Conservation (phyloP, 2,797 vertebrate species). For the Gymnoscopelus microlampas region DNA sequence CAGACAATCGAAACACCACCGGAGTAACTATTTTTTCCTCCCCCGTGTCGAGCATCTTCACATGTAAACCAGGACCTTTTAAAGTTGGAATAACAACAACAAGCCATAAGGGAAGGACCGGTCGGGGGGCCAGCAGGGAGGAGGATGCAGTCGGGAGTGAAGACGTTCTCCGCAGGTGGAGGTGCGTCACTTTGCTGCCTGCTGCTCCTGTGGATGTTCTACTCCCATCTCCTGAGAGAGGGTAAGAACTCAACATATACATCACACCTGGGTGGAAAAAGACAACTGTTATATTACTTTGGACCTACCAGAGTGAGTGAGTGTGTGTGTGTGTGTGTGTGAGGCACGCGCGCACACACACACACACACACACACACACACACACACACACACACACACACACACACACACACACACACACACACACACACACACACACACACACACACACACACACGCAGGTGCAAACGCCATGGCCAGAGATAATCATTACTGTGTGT, state of each 20-base stretch:
- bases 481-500: no score
- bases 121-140: constrained; percentile 4
- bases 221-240: constrained; percentile 87
- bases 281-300: no score
- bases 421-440: no score
- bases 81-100: constrained; percentile 68
- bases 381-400: no score
- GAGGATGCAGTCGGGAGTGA: constrained; percentile 86
- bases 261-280: no score
- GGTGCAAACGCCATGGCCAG: no score
- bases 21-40: constrained; percentile 61
- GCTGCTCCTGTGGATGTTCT: constrained; percentile 87
- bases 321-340: no score
- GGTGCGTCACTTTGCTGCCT: constrained; percentile 88
- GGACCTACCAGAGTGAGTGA: no score
- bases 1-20: constrained; percentile 70
- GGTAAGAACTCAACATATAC: constrained; percentile 69
- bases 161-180: constrained; percentile 85
- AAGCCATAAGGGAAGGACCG: neutral
- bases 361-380: no score
- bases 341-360: no score
- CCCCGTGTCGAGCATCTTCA: constrained; percentile 48
- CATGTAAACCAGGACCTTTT: constrained; percentile 55
- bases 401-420: no score
- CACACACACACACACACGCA: no score